Percentiles rank a stretch among this genome's conserved stretches.
Conservation (phyloP, 2,113 vertebrate genomes). For the Ciconia stormi region DNA sequence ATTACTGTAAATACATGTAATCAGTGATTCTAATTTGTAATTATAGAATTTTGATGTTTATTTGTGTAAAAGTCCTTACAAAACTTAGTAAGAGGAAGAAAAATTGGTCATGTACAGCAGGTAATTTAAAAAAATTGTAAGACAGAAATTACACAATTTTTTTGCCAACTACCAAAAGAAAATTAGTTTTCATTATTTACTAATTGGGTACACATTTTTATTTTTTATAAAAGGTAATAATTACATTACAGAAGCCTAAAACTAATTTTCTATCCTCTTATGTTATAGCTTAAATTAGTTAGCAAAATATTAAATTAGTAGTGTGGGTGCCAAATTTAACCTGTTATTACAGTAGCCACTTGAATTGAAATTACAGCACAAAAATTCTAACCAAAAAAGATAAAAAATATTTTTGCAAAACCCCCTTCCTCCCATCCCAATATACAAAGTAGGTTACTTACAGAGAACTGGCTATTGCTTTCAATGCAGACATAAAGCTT, state of each 20-base stretch:
- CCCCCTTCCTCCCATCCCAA: not conserved
- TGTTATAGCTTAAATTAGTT: conserved; percentile 12
- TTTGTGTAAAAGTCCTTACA: conserved; percentile 33
- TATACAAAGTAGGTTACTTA: not conserved
- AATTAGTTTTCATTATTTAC: conserved; percentile 60
- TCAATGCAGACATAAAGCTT: not conserved
- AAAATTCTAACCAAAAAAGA: not conserved
- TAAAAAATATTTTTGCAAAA: not conserved
- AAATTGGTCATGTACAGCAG: conserved; percentile 3
- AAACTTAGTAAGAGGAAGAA: conserved; percentile 27
- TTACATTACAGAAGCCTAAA: conserved; percentile 36
- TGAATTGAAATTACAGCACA: not conserved
- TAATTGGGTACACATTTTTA: conserved; percentile 11
- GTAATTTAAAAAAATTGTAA: conserved; percentile 30
- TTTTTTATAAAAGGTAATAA: conserved; percentile 3
- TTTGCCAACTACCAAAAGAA: not conserved
- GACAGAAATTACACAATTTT: not conserved
- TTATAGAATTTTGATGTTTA: conserved; percentile 64
- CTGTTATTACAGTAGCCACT: conserved; percentile 7
- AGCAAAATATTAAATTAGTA: conserved; percentile 21
- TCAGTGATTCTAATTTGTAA: conserved; percentile 59
- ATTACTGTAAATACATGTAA: conserved; percentile 66
- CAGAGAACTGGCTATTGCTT: not conserved
- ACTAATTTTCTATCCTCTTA: conserved; percentile 27
- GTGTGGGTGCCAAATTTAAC: conserved; percentile 34